Evolutionary conservation across 2,888 invertebrate genomes (phyloP), one percentile per base, ranked within the genome.

Genomic region (Schizaphis graminum): DNA sequence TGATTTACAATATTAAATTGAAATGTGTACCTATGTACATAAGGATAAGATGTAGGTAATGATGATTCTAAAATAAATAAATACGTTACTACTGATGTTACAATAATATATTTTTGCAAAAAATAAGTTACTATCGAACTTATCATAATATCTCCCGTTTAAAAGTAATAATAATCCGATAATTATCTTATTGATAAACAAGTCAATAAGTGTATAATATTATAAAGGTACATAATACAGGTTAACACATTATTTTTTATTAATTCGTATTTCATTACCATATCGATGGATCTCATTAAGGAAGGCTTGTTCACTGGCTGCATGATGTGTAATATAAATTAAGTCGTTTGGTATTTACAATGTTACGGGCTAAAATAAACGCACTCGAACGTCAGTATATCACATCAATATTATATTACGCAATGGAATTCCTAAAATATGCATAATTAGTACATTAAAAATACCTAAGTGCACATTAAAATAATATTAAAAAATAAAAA

Each of bases 391-490:
- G 8, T 44, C 26, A 44, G 44, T 57, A 77, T 77, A 77, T 77
- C 77, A 77, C 35, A 56, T 26, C 4, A 7, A 44, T 57, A 57
- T 56, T 41, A 89, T 89, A 89, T 89, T 89, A 61, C 57, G 89
- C 89, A 57, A 89, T n/a, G 44, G 10, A 89, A 89, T 89, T 61
- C 57, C 28, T 57, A 44, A 89, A 89, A 57, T 89, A 89, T 89
- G 89, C 89, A 89, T 89, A 89, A 89, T 89, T 61, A 44, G 57
- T 57, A 21, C 57, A 16, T 89, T 61, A 61, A 61, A 89, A 89
- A 77, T 77, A 21, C 77, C 77, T 35, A 35, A 35, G 21, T 35
- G 21, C 35, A 67, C 67, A n/a, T 67, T 44, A 57, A 89, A 41
- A 28, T 26, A 24, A 26, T 85, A 85, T 85, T 35, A 4, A 11